These are phyloP conservation scores for Archaeoteleia sp. DNA, from an alignment of 2,888 invertebrate species.

Conservation along the genomic window DNA sequence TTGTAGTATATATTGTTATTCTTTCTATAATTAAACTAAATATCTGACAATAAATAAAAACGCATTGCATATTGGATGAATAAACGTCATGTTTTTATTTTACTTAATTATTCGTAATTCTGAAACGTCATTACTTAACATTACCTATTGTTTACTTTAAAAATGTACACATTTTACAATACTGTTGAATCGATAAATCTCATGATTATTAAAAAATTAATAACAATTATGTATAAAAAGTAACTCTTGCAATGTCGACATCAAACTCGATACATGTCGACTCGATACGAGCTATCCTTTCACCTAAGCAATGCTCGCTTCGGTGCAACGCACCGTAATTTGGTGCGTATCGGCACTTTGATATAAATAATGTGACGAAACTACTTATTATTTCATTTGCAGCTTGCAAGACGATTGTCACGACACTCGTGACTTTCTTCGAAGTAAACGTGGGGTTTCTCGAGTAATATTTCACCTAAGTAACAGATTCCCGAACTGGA, in stretches of 20 bases:
- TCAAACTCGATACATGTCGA: slow-evolving; percentile 41
- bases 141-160: too few species aligned
- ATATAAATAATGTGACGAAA: slow-evolving; percentile 22
- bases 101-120: too few species aligned
- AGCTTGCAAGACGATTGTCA: slow-evolving; percentile 17
- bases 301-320: slow-evolving; percentile 36
- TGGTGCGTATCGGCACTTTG: slow-evolving; percentile 30
- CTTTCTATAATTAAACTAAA: too few species aligned
- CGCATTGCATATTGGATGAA: too few species aligned
- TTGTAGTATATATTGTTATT: too few species aligned
- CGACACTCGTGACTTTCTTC: slow-evolving; percentile 16
- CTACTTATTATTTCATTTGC: slow-evolving; percentile 15
- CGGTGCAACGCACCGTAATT: slow-evolving; percentile 40
- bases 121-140: too few species aligned
- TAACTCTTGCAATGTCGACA: slow-evolving; percentile 42
- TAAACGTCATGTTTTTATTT: too few species aligned
- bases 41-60: too few species aligned
- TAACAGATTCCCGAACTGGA: slow-evolving; percentile 59
- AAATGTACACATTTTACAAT: too few species aligned
- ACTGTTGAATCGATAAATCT: too few species aligned
- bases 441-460: slow-evolving; percentile 47
- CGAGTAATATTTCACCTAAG: slow-evolving; percentile 66
- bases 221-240: too few species aligned
- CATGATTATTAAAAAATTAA: too few species aligned
- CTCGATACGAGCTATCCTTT: slow-evolving; percentile 43